Conservation (phyloP, 2,113 vertebrate genomes). For the Oxyura jamaicensis region DNA sequence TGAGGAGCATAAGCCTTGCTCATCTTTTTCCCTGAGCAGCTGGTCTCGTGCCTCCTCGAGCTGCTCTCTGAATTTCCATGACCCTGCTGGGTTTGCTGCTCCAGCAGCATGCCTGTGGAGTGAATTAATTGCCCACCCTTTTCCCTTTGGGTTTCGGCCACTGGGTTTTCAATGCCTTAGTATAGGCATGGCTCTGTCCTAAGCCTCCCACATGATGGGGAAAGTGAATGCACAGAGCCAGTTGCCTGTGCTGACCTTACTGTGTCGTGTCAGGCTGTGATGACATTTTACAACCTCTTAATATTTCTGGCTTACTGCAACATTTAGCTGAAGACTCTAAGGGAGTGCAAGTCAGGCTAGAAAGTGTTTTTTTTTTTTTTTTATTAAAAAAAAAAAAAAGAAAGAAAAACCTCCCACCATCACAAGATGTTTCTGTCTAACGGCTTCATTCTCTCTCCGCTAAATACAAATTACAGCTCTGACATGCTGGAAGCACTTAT, state of each 20-base stretch:
- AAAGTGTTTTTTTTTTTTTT: neutral
- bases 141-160: neutral
- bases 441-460: conserved; percentile 48
- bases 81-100: neutral
- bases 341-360: conserved; percentile 44
- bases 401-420: conserved; percentile 47
- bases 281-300: neutral
- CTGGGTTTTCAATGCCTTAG: neutral
- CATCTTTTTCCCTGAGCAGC: neutral
- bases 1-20: neutral
- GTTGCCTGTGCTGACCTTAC: neutral
- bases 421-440: conserved; percentile 74
- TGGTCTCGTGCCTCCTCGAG: neutral
- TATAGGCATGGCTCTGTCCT: neutral
- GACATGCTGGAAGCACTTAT: conserved; percentile 61
- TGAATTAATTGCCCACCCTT: neutral
- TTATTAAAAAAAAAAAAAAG: conserved; percentile 5
- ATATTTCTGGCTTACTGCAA: neutral
- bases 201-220: neutral
- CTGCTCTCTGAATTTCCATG: neutral
- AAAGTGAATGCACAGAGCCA: neutral
- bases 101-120: neutral
- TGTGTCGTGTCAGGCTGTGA: neutral
- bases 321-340: neutral
- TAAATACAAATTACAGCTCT: conserved; percentile 66